Evolutionary conservation across 2,113 vertebrate species (phyloP).

Genomic region (Asarcornis scutulata): DNA sequence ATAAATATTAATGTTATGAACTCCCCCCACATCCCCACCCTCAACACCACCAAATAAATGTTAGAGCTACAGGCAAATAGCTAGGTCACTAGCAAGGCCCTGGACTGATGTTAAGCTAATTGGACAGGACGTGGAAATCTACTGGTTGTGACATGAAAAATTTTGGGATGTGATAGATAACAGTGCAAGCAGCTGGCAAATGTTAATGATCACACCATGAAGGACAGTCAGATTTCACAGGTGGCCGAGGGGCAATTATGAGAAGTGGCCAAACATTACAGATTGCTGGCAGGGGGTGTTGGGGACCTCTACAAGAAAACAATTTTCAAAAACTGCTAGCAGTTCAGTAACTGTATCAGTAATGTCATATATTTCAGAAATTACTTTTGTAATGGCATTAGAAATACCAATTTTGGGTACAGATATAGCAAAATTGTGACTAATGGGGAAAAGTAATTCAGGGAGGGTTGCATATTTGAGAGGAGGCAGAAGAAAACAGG

Average conservation of each 20-base stretch:
- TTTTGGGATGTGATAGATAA: not conserved
- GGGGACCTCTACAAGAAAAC: not conserved
- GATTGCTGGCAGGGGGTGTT: not conserved
- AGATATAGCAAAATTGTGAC: not conserved
- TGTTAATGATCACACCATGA: not conserved
- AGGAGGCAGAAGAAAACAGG: not conserved
- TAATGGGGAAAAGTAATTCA: not conserved
- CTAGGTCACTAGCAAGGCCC: not conserved
- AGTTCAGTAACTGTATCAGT: not conserved
- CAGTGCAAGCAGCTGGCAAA: not conserved
- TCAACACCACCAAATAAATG: not conserved
- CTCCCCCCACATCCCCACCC: no score
- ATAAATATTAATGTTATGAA: not conserved
- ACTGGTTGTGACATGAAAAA: not conserved
- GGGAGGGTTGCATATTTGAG: not conserved
- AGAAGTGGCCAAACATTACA: slow-evolving; percentile 19
- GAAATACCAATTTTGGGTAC: not conserved
- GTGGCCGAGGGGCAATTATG: not conserved
- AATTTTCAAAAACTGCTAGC: not conserved
- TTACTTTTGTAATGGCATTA: not conserved
- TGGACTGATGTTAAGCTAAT: not conserved
- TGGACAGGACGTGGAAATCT: not conserved
- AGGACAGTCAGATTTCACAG: not conserved
- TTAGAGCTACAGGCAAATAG: not conserved
- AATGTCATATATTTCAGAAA: not conserved